Evolutionary conservation across 2,113 vertebrate genomes (phyloP).

Genomic region (Macheiramphus alcinus): DNA sequence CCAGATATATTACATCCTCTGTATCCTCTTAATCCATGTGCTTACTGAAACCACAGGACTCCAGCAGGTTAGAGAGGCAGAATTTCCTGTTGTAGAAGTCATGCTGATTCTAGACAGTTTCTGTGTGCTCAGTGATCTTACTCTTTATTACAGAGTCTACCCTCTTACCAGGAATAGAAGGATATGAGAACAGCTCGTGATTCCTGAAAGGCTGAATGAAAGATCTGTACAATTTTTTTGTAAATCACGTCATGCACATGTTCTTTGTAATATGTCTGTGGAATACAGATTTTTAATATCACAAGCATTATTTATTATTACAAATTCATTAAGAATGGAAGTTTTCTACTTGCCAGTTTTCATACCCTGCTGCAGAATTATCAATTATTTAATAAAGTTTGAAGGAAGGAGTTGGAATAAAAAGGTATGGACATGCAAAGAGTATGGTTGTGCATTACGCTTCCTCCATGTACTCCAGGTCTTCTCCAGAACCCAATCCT

Average conservation of each 20-base stretch:
- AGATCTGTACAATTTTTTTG: slow-evolving; percentile 56
- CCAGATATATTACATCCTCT: not conserved
- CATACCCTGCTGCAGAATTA: slow-evolving; percentile 37
- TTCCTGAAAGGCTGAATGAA: slow-evolving; percentile 19
- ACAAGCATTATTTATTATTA: slow-evolving; percentile 79
- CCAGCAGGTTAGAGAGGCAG: not conserved
- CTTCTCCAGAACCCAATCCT: not conserved
- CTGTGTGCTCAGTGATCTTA: not conserved
- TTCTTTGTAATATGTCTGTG: slow-evolving; percentile 59
- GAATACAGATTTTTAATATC: slow-evolving; percentile 71
- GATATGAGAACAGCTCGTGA: not conserved
- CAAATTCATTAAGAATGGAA: slow-evolving; percentile 75
- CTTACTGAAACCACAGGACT: not conserved
- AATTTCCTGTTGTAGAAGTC: not conserved
- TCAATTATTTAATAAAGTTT: slow-evolving; percentile 70
- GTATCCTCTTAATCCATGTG: not conserved
- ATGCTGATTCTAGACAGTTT: not conserved
- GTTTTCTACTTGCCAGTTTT: slow-evolving; percentile 72
- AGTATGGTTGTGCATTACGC: not conserved
- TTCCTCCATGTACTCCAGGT: not conserved
- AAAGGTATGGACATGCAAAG: slow-evolving; percentile 22
- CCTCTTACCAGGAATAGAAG: not conserved
- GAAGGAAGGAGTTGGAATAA: slow-evolving; percentile 30
- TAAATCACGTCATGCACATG: slow-evolving; percentile 65
- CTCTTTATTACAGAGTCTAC: not conserved